Conservation (phyloP, 2,888 invertebrate species). For the Stenichneumon culpator region DNA sequence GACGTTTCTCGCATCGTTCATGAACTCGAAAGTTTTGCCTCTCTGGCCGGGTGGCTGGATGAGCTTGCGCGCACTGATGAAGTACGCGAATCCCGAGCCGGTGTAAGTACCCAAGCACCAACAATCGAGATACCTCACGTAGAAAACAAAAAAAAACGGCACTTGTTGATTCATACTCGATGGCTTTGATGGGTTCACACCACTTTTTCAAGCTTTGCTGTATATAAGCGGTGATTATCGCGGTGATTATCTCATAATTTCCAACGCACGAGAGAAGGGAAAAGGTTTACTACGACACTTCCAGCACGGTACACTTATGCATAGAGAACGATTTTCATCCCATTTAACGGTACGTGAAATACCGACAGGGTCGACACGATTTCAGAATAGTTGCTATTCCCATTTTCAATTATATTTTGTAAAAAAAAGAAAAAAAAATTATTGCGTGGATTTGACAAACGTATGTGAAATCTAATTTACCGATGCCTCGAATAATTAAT, state of each 20-base stretch:
- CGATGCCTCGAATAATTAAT: neutral
- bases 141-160: slow-evolving; percentile 34
- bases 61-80: slow-evolving; percentile 86
- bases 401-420: neutral
- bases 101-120: slow-evolving; percentile 73
- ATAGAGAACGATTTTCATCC: slow-evolving; percentile 10
- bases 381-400: neutral
- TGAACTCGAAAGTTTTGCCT: slow-evolving; percentile 88
- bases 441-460: neutral
- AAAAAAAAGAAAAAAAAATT: neutral
- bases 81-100: slow-evolving; percentile 85
- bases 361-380: neutral
- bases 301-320: slow-evolving; percentile 43
- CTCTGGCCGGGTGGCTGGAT: slow-evolving; percentile 91
- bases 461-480: neutral
- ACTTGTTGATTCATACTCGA: slow-evolving; percentile 51
- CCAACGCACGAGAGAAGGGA: slow-evolving; percentile 43
- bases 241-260: slow-evolving; percentile 35
- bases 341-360: neutral
- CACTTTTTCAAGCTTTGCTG: slow-evolving; percentile 56
- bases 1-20: slow-evolving; percentile 86
- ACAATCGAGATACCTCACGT: slow-evolving; percentile 52
- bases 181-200: slow-evolving; percentile 55
- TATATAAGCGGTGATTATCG: slow-evolving; percentile 48
- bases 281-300: slow-evolving; percentile 18